Evolutionary conservation across 2,113 vertebrate species (phyloP), one percentile per base, ranked within the genome.

Genomic region (Rhea pennata): DNA sequence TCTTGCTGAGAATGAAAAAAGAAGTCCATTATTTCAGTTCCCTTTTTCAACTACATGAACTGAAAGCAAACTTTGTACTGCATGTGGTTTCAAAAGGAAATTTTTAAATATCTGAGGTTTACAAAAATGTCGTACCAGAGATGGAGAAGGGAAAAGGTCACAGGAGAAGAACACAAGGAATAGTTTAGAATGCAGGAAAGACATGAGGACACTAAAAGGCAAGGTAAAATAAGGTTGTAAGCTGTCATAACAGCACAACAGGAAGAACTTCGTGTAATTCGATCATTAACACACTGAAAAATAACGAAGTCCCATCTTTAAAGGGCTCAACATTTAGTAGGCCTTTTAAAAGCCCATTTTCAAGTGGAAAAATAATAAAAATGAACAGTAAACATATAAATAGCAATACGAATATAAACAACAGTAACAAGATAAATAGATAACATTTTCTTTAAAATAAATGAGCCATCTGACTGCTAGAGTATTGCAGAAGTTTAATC

Each of bases 21-120:
- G n/a, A 89, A 96, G 88, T 93, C 58, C 73, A 46, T 24, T 84
- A 39, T 92, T 85, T 96, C 78, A 26, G 65, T 96, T 96, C 69
- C 31, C 40, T 85, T 85, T 95, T 95, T 87, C 71, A 88, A 59
- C 42, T 83, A 5, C 42, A 15, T 1, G 5, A 90, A 85, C 59
- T 88, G 64, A 65, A 91, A 95, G 62, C 31, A 82, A 90, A 48
- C 46, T 12, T 33, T 50, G 15, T 77, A 23, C 29, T 44, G 1
- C 62, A 36, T 74, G 74, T 86, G 36, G 59, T 90, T 92, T 88
- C 59, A 77, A 77, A 93, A 84, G 64, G 64, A 97, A 96, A 66
- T 88, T 93, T 40, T 88, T 24, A 88, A 33, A 50, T 88, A 62
- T 58, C 40, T 76, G 87, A 89, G 66, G 29, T 62, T 92, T 65